Evolutionary conservation across 1,140 invertebrate genomes (phyloP).

Genomic region (Dendrolimus punctatus): DNA sequence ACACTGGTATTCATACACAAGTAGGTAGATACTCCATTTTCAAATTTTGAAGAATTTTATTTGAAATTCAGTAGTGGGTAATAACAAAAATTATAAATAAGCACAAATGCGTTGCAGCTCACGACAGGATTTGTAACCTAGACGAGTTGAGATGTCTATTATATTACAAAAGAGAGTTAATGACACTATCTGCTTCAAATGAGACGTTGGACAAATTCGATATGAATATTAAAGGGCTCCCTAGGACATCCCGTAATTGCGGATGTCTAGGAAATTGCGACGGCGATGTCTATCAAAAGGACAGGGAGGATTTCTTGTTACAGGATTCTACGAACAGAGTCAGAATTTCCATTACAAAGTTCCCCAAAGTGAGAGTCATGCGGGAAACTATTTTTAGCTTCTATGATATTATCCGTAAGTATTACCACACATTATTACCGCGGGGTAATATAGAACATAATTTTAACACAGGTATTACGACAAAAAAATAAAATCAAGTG

Average conservation of each 20-base stretch:
- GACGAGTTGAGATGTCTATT: conserved; percentile 36
- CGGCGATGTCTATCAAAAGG: conserved; percentile 43
- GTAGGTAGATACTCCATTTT: too few species aligned
- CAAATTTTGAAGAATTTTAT: too few species aligned
- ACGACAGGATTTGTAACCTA: conserved; percentile 44
- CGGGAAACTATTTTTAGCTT: conserved; percentile 46
- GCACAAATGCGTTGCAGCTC: conserved; percentile 20
- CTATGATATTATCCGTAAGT: conserved; percentile 51
- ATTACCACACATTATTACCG: background rate
- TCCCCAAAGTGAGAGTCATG: conserved; percentile 48
- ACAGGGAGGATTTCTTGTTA: conserved; percentile 28
- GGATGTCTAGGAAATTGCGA: conserved; percentile 47
- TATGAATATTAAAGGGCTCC: conserved; percentile 22
- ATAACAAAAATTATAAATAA: too few species aligned
- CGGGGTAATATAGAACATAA: too few species aligned
- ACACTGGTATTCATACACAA: too few species aligned
- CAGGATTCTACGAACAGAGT: conserved; percentile 21
- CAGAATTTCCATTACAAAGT: conserved; percentile 35
- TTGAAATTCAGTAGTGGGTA: too few species aligned
- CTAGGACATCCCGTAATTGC: conserved; percentile 36
- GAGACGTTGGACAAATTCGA: conserved; percentile 25
- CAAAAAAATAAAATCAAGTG: too few species aligned
- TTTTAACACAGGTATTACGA: too few species aligned
- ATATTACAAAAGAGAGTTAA: conserved; percentile 39
- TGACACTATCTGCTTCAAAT: conserved; percentile 28